A percentile compares a stretch with the other conserved stretches of the same genome.
phyloP scores from a whole-genome alignment of 2,888 invertebrate species.

The Ypsolopha scabrella region DNA sequence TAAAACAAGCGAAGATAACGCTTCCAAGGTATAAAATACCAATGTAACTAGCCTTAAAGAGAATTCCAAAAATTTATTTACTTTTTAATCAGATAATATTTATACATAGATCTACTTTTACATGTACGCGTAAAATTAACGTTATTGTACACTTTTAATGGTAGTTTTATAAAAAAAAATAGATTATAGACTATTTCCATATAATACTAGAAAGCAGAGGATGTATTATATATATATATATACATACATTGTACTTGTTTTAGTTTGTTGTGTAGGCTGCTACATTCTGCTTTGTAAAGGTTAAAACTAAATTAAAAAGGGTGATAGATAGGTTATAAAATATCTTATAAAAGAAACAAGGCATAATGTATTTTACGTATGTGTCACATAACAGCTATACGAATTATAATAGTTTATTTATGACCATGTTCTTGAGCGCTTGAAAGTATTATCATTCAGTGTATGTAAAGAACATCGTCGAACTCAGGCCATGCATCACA shows the following conservation, averaged over 20 bases:
- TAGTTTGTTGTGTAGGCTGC: slow-evolving; percentile 42
- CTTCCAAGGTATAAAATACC: slow-evolving; percentile 60
- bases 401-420: too few species aligned
- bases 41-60: slow-evolving; percentile 51
- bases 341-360: slow-evolving; percentile 40
- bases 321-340: slow-evolving; percentile 33
- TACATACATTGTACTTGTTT: too few species aligned
- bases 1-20: slow-evolving; percentile 34
- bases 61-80: slow-evolving; percentile 67
- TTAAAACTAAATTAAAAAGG: slow-evolving; percentile 27
- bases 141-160: slow-evolving; percentile 60
- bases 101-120: slow-evolving; percentile 57
- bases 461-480: slow-evolving; percentile 5
- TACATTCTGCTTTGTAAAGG: slow-evolving; percentile 50
- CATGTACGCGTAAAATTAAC: slow-evolving; percentile 61
- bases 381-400: too few species aligned
- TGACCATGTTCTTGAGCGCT: too few species aligned
- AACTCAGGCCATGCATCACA: slow-evolving; percentile 5
- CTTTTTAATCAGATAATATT: slow-evolving; percentile 65
- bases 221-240: slow-evolving; percentile 50
- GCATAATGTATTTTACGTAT: slow-evolving; percentile 46
- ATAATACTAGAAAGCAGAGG: slow-evolving; percentile 34
- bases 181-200: slow-evolving; percentile 59
- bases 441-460: not conserved
- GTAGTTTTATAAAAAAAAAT: slow-evolving; percentile 49